Evolutionary conservation across 2,888 invertebrate genomes (phyloP).

Genomic region (Lithophane ornitopus): DNA sequence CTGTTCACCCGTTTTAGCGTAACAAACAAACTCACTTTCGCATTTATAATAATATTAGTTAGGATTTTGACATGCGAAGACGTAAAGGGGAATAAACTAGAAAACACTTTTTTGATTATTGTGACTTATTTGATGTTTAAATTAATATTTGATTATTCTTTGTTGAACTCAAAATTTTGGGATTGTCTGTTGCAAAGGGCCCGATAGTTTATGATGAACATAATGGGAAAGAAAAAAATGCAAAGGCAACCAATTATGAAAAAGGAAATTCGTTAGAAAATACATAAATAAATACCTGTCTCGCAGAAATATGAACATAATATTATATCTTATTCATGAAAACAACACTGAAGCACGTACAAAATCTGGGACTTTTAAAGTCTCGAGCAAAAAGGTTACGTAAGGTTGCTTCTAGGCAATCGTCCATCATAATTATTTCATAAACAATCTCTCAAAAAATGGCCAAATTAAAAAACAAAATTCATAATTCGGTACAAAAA

Average conservation of each 20-base stretch:
- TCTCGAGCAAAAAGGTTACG: not conserved
- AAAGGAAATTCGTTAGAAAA: not conserved
- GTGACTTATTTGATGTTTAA: not conserved
- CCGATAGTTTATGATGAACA: not conserved
- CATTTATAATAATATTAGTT: too few species aligned
- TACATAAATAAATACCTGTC: not conserved
- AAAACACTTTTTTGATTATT: constrained; percentile 7
- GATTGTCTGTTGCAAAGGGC: not conserved
- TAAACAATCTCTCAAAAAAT: not conserved
- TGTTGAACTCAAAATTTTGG: not conserved
- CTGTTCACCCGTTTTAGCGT: too few species aligned
- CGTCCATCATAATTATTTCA: not conserved
- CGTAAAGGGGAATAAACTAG: constrained; percentile 1
- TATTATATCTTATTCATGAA: not conserved
- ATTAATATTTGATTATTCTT: not conserved
- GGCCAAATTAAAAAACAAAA: not conserved
- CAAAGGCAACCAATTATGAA: not conserved
- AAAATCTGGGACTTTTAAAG: not conserved
- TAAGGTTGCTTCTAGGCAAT: not conserved
- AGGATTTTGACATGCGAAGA: constrained; percentile 16
- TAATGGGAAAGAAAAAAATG: not conserved
- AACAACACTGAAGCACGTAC: not conserved
- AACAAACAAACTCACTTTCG: too few species aligned
- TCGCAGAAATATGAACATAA: not conserved
- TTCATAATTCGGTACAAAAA: not conserved